Evolutionary conservation across 2,888 invertebrate genomes (phyloP), one percentile per base, ranked within the genome.

Genomic region (Ophion ventricosus): DNA sequence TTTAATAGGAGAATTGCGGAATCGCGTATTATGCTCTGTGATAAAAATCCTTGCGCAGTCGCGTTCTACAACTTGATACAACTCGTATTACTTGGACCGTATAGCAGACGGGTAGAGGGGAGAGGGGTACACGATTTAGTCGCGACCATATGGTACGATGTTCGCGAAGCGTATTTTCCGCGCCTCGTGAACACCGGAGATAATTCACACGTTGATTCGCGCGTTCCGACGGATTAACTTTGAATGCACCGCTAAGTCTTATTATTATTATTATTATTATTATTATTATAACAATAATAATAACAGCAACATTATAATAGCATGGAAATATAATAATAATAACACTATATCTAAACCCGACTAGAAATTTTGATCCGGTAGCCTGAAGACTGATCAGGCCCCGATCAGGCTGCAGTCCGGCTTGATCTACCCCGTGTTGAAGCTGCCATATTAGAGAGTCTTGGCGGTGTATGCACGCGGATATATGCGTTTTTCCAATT

Each of bases 131-230:
- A 1, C 56, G 54, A 57, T 20, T 20, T 35, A 35, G 57, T 57
- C 57, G 56, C 56, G 14, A 23, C 57, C 72, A 72, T 57, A 72
- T 17, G 72, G 57, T 72, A 72, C 23, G 57, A 23, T 23, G 56
- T 57, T 57, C 29, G 56, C 67, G 49, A 49, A 67, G 49, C 67
- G 67, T 49, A 67, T 49, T 49, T 49, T 67, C 67, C 67, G 49
- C 67, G n/a, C 26, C 17, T 49, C 49, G 67, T 67, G 67, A 67
- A 49, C 67, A 26, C 67, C 49, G 14, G 49, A 67, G 25, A 67
- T 67, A 67, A 67, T 43, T 67, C 49, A 67, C 49, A 67, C 67
- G 49, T 35, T 67, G 67, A 67, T 67, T 67, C 67, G 67, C 67
- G 26, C 67, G 25, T 17, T 67, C 49, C 17, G 26, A 25, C 25